phyloP scores from a whole-genome alignment of 2,888 invertebrate genomes.

The Thysanoteuthis rhombus region DNA sequence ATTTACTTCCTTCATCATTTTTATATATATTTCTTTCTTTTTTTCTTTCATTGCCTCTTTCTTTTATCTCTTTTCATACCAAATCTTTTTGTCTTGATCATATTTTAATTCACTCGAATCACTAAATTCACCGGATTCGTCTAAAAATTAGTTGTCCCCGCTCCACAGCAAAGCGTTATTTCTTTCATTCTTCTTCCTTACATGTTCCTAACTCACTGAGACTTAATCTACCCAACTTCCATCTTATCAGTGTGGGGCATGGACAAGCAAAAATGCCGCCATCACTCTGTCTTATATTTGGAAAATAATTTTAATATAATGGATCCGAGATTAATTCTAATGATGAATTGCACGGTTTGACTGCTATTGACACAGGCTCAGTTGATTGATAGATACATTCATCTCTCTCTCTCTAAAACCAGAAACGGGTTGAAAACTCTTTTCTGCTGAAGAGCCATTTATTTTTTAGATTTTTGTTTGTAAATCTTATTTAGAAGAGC shows the following conservation, averaged over 20 bases:
- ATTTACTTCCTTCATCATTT: too few relatives aligned
- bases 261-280: neutral
- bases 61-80: too few relatives aligned
- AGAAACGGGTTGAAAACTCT: too few relatives aligned
- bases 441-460: too few relatives aligned
- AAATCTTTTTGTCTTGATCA: neutral
- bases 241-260: neutral
- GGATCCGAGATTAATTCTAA: neutral
- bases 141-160: neutral
- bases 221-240: too few relatives aligned
- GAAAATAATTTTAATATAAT: neutral
- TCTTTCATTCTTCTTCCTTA: neutral
- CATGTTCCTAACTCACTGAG: neutral
- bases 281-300: neutral
- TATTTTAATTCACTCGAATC: neutral
- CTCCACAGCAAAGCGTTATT: neutral
- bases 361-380: neutral
- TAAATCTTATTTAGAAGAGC: too few relatives aligned
- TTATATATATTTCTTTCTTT: too few relatives aligned
- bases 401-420: too few relatives aligned
- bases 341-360: neutral
- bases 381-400: neutral
- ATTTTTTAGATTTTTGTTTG: too few relatives aligned
- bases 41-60: too few relatives aligned
- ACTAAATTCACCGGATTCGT: neutral